These are phyloP conservation scores for Prochilodus magdalenae DNA, from an alignment of 2,113 vertebrate species.

Conservation along the genomic window DNA sequence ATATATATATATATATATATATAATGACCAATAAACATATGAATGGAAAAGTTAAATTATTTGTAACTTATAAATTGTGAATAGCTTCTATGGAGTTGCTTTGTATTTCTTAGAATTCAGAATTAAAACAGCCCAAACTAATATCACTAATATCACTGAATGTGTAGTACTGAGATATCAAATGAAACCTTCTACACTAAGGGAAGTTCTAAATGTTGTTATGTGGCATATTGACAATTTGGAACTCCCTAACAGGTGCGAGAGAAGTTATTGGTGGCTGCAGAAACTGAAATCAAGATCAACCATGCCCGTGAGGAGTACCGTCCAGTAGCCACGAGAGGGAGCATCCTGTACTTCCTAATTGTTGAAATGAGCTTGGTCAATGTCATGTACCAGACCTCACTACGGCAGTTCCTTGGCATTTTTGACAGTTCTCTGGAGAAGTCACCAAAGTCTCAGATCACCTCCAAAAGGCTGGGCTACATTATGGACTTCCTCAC, in stretches of 20 bases:
- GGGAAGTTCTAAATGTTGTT: neutral
- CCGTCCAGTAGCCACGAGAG: conserved; percentile 81
- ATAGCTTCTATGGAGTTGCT: too few relatives aligned
- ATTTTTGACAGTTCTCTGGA: conserved; percentile 83
- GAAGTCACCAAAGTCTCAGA: conserved; percentile 76
- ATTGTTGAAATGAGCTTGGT: conserved; percentile 87
- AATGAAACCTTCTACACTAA: too few relatives aligned
- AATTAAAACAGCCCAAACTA: too few relatives aligned
- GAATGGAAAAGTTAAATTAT: too few relatives aligned
- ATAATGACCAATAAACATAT: too few relatives aligned
- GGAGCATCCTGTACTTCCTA: conserved; percentile 87
- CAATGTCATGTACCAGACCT: conserved; percentile 88
- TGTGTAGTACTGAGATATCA: too few relatives aligned
- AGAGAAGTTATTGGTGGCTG: conserved; percentile 80
- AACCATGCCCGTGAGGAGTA: conserved; percentile 85
- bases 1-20: too few relatives aligned
- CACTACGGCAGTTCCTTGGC: conserved; percentile 82
- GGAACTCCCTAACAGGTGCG: conserved; percentile 76
- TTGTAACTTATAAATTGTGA: too few relatives aligned
- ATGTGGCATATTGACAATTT: conserved; percentile 35
- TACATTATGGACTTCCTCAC: conserved; percentile 81
- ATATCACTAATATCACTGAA: too few relatives aligned
- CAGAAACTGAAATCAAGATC: conserved; percentile 84
- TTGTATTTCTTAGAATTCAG: too few relatives aligned
- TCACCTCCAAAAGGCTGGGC: conserved; percentile 80